A percentile compares a stretch with the other conserved stretches of the same genome.
phyloP scores from a whole-genome alignment of 1,140 invertebrate species.

The Cylas formicarius region DNA sequence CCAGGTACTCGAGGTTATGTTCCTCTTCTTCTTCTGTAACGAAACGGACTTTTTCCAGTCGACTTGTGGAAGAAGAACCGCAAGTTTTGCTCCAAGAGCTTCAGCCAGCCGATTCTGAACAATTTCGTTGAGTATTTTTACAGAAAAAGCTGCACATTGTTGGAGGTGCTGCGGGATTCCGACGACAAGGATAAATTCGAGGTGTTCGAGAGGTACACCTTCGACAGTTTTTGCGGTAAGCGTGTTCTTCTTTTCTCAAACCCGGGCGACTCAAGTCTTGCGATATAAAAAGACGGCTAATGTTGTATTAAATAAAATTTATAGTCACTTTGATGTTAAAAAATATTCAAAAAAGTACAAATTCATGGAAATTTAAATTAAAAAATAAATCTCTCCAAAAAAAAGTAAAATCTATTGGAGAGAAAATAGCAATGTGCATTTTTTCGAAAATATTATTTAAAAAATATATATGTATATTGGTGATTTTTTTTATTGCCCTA shows the following conservation, averaged over 20 bases:
- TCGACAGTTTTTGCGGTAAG: slow-evolving; percentile 15
- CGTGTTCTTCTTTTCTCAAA: background rate
- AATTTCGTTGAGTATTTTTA: slow-evolving; percentile 12
- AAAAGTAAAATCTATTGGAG: too few species aligned
- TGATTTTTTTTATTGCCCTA: too few species aligned
- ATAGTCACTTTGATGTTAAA: too few species aligned
- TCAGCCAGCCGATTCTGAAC: slow-evolving; percentile 16
- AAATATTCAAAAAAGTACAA: too few species aligned
- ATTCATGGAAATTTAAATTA: too few species aligned
- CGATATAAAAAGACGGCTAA: too few species aligned
- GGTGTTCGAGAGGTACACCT: slow-evolving; percentile 9
- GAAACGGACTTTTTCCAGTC: slow-evolving; percentile 1
- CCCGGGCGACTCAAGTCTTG: too few species aligned
- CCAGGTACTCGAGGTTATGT: slow-evolving; percentile 3
- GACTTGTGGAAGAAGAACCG: slow-evolving; percentile 12
- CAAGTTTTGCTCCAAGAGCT: slow-evolving; percentile 9
- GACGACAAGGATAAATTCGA: slow-evolving; percentile 8
- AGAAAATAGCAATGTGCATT: too few species aligned
- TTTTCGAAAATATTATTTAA: too few species aligned
- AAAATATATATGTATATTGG: too few species aligned
- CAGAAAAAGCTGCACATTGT: slow-evolving; percentile 6
- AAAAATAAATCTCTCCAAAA: too few species aligned
- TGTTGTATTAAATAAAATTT: too few species aligned
- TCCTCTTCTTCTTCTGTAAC: background rate
- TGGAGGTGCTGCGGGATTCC: slow-evolving; percentile 8